Evolutionary conservation across 37 sponge, comb jelly and placozoan genomes (phyloP).

Genomic region (Agelas oroides): DNA sequence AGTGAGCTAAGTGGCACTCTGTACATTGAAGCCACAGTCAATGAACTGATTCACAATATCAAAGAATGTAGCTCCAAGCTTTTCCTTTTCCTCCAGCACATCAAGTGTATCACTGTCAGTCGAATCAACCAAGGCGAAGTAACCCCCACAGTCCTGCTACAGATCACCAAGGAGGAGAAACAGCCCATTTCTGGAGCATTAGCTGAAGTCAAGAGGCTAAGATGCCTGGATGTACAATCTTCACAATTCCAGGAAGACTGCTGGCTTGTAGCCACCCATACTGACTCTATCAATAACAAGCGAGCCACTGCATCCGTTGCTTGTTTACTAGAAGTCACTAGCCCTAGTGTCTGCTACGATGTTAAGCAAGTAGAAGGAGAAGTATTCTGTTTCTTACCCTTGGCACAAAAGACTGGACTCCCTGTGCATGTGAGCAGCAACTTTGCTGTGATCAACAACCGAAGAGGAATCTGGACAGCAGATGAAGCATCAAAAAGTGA

Average conservation of each 20-base stretch:
- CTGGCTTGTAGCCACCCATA: slow-evolving; percentile 12
- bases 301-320: slow-evolving; percentile 37
- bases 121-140: slow-evolving; percentile 10
- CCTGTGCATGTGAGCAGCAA: slow-evolving; percentile 77
- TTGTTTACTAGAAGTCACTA: slow-evolving; percentile 1
- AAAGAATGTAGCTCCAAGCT: slow-evolving; percentile 50
- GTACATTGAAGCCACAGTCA: slow-evolving; percentile 31
- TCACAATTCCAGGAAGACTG: background rate
- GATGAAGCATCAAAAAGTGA: background rate
- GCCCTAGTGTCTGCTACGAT: background rate
- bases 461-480: slow-evolving; percentile 76
- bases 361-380: slow-evolving; percentile 19
- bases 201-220: background rate
- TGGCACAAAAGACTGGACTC: slow-evolving; percentile 55
- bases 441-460: slow-evolving; percentile 72
- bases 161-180: background rate
- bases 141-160: background rate
- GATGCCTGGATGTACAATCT: too few relatives aligned
- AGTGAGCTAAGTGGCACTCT: slow-evolving; percentile 64
- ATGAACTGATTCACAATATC: slow-evolving; percentile 17
- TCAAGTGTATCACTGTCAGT: slow-evolving; percentile 42
- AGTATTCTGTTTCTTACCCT: slow-evolving; percentile 59
- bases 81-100: slow-evolving; percentile 53
- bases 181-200: background rate
- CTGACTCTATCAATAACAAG: background rate